These are phyloP conservation scores for Ceyx erithaca DNA, from an alignment of 2,797 vertebrate species.

Conservation along the genomic window DNA sequence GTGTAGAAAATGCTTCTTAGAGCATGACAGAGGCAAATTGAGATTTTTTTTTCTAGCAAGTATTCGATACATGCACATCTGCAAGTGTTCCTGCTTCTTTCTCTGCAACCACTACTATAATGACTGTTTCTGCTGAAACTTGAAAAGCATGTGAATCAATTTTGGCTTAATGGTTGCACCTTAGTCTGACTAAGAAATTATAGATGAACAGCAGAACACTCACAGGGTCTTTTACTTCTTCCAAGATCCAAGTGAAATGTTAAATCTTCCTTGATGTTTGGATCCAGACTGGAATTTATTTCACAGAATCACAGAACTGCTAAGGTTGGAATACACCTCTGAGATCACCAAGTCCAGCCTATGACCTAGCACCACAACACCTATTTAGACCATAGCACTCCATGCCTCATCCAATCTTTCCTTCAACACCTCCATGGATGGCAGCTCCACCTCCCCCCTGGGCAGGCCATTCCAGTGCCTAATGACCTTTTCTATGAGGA, in stretches of 20 bases:
- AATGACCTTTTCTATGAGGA: too few species aligned
- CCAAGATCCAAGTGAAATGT: neutral
- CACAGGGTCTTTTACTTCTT: neutral
- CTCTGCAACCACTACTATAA: neutral
- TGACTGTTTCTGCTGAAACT: neutral
- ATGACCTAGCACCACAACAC: too few species aligned
- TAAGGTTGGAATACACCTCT: too few species aligned
- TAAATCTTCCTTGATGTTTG: neutral
- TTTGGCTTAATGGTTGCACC: slow-evolving; percentile 1
- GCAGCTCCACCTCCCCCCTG: too few species aligned
- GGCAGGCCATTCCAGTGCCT: too few species aligned
- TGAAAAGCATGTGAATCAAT: neutral
- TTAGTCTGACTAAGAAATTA: slow-evolving; percentile 11
- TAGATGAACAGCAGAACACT: neutral
- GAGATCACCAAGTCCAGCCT: too few species aligned
- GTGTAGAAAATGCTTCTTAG: neutral
- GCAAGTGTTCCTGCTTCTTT: neutral
- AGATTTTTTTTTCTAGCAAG: neutral
- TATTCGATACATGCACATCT: neutral
- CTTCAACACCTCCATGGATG: too few species aligned
- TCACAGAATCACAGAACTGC: neutral
- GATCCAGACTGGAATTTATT: neutral
- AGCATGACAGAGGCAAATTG: neutral
- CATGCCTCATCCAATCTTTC: too few species aligned
- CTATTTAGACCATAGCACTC: too few species aligned